phyloP scores from a whole-genome alignment of 2,113 vertebrate genomes.

The Ageneiosus marmoratus region DNA sequence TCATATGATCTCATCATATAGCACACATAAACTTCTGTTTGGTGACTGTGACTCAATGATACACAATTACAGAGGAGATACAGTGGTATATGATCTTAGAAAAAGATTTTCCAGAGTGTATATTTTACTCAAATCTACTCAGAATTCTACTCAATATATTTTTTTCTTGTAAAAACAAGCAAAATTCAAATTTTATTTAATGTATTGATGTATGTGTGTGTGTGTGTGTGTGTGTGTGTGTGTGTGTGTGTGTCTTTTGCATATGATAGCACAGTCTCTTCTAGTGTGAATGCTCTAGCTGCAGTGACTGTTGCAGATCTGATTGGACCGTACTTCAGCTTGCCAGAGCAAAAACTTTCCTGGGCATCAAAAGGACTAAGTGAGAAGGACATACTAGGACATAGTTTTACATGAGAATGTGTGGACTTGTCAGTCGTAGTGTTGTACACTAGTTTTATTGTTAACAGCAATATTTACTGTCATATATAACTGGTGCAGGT shows the following conservation, averaged over 20 bases:
- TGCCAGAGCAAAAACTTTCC: conserved; percentile 76
- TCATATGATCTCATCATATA: not conserved
- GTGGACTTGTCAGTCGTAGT: not conserved
- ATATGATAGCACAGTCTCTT: conserved; percentile 81
- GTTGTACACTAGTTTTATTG: not conserved
- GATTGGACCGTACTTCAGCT: conserved; percentile 70
- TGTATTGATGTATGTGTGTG: not conserved
- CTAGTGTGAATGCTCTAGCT: conserved; percentile 84
- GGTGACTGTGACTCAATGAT: not conserved
- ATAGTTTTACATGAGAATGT: not conserved
- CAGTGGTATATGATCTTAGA: not conserved
- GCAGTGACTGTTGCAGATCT: conserved; percentile 84
- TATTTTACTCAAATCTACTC: too few relatives aligned
- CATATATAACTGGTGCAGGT: conserved; percentile 61
- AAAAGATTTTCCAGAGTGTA: not conserved
- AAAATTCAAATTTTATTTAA: not conserved
- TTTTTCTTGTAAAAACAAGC: not conserved
- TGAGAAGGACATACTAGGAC: conserved; percentile 64
- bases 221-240: not conserved
- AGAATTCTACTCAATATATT: too few relatives aligned
- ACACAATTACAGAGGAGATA: not conserved
- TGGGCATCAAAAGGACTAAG: conserved; percentile 81
- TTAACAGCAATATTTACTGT: not conserved
- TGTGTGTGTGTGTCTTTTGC: not conserved
- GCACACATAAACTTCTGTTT: not conserved